Evolutionary conservation across 2,797 vertebrate species (phyloP), one percentile per base, ranked within the genome.

Genomic region (Danio choprae): DNA sequence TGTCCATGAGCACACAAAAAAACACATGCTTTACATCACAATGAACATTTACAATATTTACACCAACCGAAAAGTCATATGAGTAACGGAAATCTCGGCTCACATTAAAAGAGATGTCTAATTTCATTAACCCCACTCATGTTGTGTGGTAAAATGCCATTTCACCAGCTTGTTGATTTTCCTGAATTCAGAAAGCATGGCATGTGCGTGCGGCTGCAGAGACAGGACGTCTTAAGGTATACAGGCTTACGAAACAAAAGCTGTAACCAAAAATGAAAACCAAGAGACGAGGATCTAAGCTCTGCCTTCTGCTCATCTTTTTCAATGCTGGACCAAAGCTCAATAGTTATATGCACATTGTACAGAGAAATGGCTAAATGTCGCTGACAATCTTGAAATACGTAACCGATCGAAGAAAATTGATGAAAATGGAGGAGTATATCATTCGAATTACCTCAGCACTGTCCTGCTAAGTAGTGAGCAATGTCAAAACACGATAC

Each of bases 271-370:
- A 98, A 97, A 92, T 90, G 93, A 93, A 91, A 83, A 95, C 88
- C 94, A 91, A 91, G 88, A 86, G 72, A 87, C 81, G 87, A 86
- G 88, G 80, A 87, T 88, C 86, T 80, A 79, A 86, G 85, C 89
- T 87, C 81, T 94, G 95, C 95, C 96, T 97, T 96, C 29, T 92
- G 91, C 94, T 96, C 92, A 89, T 95, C 94, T 95, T 95, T n/a
- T 94, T 95, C 92, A 96, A 95, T 90, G 96, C 96, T 98, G 97
- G 97, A 99, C 98, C 98, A 99, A 99, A 99, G 97, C 94, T 96
- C 96, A 96, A 94, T 95, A 96, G 95, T 95, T 97, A 97, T 96
- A 95, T 98, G 97, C 97, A 99, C 96, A 98, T 95, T 97, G 96
- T 98, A 95, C 95, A 98, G 95, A 96, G 93, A 95, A 95, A 96